Percentiles rank a stretch among this genome's conserved stretches.
These are phyloP conservation scores for Metalampra italica DNA, from an alignment of 2,888 invertebrate genomes.

Conservation along the genomic window DNA sequence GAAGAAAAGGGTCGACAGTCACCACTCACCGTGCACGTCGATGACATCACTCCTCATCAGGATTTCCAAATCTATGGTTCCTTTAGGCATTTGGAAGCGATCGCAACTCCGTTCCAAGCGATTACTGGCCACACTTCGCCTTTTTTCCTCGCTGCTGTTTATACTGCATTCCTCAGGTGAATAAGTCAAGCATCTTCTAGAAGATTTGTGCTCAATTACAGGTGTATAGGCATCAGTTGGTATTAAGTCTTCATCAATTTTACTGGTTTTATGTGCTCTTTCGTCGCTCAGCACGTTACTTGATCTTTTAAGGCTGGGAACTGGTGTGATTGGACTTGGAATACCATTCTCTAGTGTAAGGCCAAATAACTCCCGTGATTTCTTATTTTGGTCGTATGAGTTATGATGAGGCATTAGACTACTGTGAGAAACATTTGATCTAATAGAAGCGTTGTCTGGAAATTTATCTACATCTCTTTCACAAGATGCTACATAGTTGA, in stretches of 20 bases:
- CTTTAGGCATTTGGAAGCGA: conserved; percentile 60
- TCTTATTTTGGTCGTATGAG: conserved; percentile 37
- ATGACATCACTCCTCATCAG: conserved; percentile 77
- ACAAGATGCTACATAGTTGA: conserved; percentile 30
- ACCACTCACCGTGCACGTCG: conserved; percentile 84
- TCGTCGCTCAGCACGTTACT: conserved; percentile 65
- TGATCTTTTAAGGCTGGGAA: conserved; percentile 57
- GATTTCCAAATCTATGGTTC: conserved; percentile 82
- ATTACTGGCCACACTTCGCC: conserved; percentile 73
- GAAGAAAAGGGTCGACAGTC: conserved; percentile 53
- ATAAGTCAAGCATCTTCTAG: conserved; percentile 78
- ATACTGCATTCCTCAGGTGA: conserved; percentile 76
- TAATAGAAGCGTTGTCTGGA: conserved; percentile 36
- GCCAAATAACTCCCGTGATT: conserved; percentile 61
- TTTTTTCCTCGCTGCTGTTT: conserved; percentile 73
- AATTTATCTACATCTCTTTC: conserved; percentile 26
- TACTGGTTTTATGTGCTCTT: conserved; percentile 70
- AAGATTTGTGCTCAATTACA: conserved; percentile 66
- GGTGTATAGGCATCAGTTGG: conserved; percentile 59
- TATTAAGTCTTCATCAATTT: conserved; percentile 67
- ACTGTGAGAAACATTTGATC: conserved; percentile 62
- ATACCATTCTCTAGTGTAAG: conserved; percentile 70
- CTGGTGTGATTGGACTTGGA: conserved; percentile 73
- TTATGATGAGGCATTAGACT: conserved; percentile 53
- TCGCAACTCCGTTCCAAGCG: conserved; percentile 56